phyloP scores from a whole-genome alignment of 2,888 invertebrate genomes.

The Omphaloscelis lunosa region DNA sequence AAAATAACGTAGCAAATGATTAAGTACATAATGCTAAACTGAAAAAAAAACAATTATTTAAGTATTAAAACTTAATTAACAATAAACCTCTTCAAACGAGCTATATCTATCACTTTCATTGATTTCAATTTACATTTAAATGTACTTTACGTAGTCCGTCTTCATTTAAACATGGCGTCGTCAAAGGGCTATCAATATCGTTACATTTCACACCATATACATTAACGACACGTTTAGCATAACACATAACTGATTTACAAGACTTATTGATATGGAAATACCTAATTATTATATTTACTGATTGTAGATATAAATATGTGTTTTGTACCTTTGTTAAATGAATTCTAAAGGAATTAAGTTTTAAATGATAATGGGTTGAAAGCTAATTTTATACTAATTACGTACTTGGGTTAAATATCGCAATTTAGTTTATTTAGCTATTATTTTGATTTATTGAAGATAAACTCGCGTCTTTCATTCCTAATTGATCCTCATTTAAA shows the following conservation, averaged over 20 bases:
- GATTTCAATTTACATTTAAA: conserved; percentile 54
- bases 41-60: background rate
- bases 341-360: conserved; percentile 4
- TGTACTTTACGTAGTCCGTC: conserved; percentile 32
- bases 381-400: conserved; percentile 36
- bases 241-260: conserved; percentile 44
- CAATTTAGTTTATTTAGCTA: conserved; percentile 1
- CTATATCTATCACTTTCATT: conserved; percentile 38
- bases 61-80: conserved; percentile 17
- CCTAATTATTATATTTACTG: conserved; percentile 51
- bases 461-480: too few species aligned
- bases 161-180: conserved; percentile 43
- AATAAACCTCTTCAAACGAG: conserved; percentile 28
- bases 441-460: background rate
- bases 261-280: conserved; percentile 44
- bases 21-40: background rate
- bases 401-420: conserved; percentile 6
- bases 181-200: conserved; percentile 32
- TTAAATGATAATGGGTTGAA: conserved; percentile 26
- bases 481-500: conserved; percentile 7
- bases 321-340: conserved; percentile 30
- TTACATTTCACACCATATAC: conserved; percentile 51
- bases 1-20: background rate
- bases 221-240: conserved; percentile 40
- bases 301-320: conserved; percentile 3